Evolutionary conservation across 1,140 invertebrate species (phyloP), one percentile per base, ranked within the genome.

Genomic region (Chelonus insularis): DNA sequence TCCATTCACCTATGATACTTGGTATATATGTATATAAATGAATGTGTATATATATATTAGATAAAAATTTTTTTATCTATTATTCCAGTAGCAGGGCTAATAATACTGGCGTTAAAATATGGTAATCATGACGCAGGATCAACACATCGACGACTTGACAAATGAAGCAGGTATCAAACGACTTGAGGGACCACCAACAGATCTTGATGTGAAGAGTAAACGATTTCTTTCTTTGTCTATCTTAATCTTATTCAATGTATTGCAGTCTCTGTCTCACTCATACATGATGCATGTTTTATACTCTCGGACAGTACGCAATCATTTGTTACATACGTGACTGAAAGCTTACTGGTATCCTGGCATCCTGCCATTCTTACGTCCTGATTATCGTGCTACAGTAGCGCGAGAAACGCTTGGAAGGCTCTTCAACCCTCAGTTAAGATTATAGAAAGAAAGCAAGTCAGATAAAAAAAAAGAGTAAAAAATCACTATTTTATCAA

Each of bases 91-190:
- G 79, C 77, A 63, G 66, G 65, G 43, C 71, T 75, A 77, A 78
- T 76, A 76, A 75, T 68, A 73, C 54, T 75, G 76, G 79, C 75
- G 77, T 80, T 80, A 78, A 81, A 81, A 81, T 79, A 80, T 81
- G 77, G 68, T 79, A 78, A 79, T 80, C 76, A 73, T 68, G 68
- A 67, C 60, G 66, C 70, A 64, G 68, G 73, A 80, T 78, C 75
- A 73, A 75, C 57, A 48, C 77, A 80, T 81, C 78, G 79, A 80
- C 76, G 72, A 73, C 73, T 80, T 80, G 79, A 81, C 79, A 81
- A 81, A 81, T 72, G 79, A 81, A 77, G 72, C 70, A 69, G 68
- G 66, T 29, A 73, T 71, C 69, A 70, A 71, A 70, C 74, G 73
- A 72, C 67, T 57, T 63, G 16, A 2, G 21, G 70, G 78, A 80